phyloP scores from a whole-genome alignment of 2,113 vertebrate genomes.

The Megaceryle maxima region DNA sequence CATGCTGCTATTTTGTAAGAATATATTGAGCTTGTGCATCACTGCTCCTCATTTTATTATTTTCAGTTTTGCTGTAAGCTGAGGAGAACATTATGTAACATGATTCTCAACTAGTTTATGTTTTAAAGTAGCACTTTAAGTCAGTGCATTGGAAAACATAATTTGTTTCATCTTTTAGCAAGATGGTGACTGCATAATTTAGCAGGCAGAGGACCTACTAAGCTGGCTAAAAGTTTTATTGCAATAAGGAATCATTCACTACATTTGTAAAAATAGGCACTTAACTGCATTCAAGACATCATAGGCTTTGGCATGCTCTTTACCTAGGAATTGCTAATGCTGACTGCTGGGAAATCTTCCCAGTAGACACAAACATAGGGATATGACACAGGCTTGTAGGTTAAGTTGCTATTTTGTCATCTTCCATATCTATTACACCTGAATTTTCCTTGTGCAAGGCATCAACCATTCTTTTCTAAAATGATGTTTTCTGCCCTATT shows the following conservation, averaged over 20 bases:
- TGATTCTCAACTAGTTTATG: not conserved
- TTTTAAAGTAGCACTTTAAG: not conserved
- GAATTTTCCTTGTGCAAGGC: not conserved
- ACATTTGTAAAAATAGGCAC: not conserved
- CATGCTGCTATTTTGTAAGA: conserved; percentile 31
- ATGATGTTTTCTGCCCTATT: not conserved
- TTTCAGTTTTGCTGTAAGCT: conserved; percentile 2
- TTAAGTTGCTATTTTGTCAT: not conserved
- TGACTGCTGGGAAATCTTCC: not conserved
- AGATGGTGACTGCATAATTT: not conserved
- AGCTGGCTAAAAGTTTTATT: not conserved
- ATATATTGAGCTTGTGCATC: conserved; percentile 59
- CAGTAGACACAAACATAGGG: not conserved
- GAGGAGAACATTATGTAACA: not conserved
- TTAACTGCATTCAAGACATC: not conserved
- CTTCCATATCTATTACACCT: not conserved
- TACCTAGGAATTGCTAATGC: not conserved
- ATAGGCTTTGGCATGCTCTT: not conserved
- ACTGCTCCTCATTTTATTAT: conserved; percentile 36
- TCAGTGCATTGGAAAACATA: not conserved
- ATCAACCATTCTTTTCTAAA: not conserved
- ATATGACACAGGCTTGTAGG: not conserved
- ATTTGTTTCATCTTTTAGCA: not conserved
- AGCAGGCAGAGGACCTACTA: not conserved
- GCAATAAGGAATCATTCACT: not conserved